Evolutionary conservation across 2,797 vertebrate genomes (phyloP), one percentile per base, ranked within the genome.

Genomic region (Zalophus californianus): DNA sequence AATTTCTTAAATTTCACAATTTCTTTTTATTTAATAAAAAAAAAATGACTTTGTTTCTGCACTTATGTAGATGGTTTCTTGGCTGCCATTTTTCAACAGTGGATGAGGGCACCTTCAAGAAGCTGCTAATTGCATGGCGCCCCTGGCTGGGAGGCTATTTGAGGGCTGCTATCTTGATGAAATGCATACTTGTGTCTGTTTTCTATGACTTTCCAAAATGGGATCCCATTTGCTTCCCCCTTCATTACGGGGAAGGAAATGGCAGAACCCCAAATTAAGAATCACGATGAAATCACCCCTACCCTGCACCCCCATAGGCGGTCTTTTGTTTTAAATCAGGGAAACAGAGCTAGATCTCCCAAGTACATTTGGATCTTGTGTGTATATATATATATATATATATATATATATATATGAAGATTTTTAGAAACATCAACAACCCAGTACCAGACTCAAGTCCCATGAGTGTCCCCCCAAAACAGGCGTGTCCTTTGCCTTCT

Each of bases 161-260:
- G 96, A 94, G 98, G 92, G 79, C 78, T 56, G 73, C 64, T 86
- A 73, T 95, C 85, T 90, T 62, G 3, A n/a, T 86, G 62, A 1
- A 73, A 95, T 94, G 60, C 54, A 35, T 44, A 79, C 78, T 97
- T 85, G 35, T 97, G 97, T 97, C 96, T 98, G 98, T 97, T 98
- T 98, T 79, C 97, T 92, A 86, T 97, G 96, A 86, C 82, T 97
- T 98, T 98, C 92, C 95, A 98, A 98, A 98, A 91, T 52, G 66
- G 73, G 98, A 98, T 98, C 97, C 91, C 97, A 96, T 97, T 98
- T 56, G 91, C 66, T 96, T 98, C 72, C 91, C 60, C 16, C 29
- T 97, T 97, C 92, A 73, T 93, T 96, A 86, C 41, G 72, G 32
- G 78, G 13, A 7, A 48, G 14, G 7, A 93, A 96, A 96, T 27